Evolutionary conservation across 2,888 invertebrate species (phyloP), one percentile per base, ranked within the genome.

Genomic region (Nomada hirtipes): DNA sequence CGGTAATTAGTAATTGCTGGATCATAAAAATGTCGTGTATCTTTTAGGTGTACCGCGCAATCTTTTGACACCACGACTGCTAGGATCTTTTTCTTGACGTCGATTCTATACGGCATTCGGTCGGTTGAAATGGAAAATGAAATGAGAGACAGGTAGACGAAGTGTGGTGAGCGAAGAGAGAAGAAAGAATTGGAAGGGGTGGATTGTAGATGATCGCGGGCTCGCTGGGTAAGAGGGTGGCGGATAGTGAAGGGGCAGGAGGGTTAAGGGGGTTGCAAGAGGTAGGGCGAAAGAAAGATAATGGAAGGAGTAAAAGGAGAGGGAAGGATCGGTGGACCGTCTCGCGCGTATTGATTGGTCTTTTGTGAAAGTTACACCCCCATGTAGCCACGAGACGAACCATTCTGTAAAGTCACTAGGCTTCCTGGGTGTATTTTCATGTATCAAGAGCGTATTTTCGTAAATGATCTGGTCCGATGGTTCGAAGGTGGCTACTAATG

Each of bases 301-400:
- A 60, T 36, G 13, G 52, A 70, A 65, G 71, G 61, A 65, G 79
- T 67, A 55, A 72, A 83, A 74, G 67, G 82, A 83, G 87, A 86
- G 71, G 75, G 89, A 90, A 88, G 90, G 90, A 92, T 92, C 88
- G 91, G 87, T 90, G 89, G 91, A 91, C 91, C 89, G 87, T 87
- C 86, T 88, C 87, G 87, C 89, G 89, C 86, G 89, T 93, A 93
- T 93, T 93, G 93, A 93, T 93, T 93, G 92, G 93, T 92, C 91
- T 92, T 91, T 92, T 91, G 89, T 88, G 89, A 89, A 90, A 90
- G 84, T 76, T 86, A 88, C 88, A 88, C 84, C 88, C 88, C 75
- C 85, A 80, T 82, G 83, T 85, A 90, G 86, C 84, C 75, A 76
- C 82, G 79, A 76, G 69, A 65, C 79, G 75, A 83, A 86, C 77